These are phyloP conservation scores for Drosophila koepferae DNA, from an alignment of 2,888 invertebrate genomes.

Conservation along the genomic window DNA sequence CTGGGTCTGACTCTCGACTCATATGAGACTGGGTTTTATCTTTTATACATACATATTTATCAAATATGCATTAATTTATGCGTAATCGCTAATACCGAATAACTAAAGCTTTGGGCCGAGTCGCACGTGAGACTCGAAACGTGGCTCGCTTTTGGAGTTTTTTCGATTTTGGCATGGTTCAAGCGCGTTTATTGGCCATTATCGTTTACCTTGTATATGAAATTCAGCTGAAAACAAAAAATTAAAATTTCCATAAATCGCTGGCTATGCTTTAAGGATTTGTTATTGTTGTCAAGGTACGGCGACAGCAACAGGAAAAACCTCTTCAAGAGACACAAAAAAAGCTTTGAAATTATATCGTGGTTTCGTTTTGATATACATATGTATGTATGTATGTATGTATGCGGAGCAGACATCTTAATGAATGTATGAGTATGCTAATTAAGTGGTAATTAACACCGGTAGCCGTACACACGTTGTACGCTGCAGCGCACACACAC, in stretches of 20 bases:
- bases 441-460: conserved; percentile 64
- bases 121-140: conserved; percentile 65
- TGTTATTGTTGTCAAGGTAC: conserved; percentile 25
- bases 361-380: conserved; percentile 21
- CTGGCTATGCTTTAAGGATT: conserved; percentile 10
- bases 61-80: conserved; percentile 5
- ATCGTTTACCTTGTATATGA: conserved; percentile 45
- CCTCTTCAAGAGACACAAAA: conserved; percentile 7
- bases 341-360: conserved; percentile 16
- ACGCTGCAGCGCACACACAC: conserved; percentile 7
- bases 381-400: conserved; percentile 7
- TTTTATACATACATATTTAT: neutral
- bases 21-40: conserved; percentile 35
- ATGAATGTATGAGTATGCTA: conserved; percentile 60
- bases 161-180: conserved; percentile 54
- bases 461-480: conserved; percentile 22
- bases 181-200: conserved; percentile 71
- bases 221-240: conserved; percentile 29
- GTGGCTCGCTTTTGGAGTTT: conserved; percentile 36
- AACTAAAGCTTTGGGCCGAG: neutral
- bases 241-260: conserved; percentile 36
- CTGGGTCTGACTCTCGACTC: conserved; percentile 19
- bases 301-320: conserved; percentile 43
- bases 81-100: conserved; percentile 2
- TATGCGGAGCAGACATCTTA: conserved; percentile 60